Evolutionary conservation across 2,113 vertebrate genomes (phyloP).

Genomic region (Sinocyclocheilus anshuiensis): DNA sequence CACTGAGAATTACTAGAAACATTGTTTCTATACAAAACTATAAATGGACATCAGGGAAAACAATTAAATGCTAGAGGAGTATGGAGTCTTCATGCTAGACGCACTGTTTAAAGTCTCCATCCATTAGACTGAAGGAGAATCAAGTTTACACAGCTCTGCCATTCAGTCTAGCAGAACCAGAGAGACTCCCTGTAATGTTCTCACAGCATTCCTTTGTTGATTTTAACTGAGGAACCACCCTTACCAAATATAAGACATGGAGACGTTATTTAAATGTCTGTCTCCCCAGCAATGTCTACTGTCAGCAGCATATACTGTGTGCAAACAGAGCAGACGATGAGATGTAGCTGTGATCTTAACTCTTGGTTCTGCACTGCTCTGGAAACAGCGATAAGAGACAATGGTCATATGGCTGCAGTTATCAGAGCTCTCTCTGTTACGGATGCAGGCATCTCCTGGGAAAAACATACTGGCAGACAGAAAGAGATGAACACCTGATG

Average conservation of each 20-base stretch:
- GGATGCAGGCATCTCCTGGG: background rate
- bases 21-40: background rate
- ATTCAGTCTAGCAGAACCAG: background rate
- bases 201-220: slow-evolving; percentile 4
- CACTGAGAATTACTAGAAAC: background rate
- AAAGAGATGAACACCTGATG: background rate
- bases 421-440: background rate
- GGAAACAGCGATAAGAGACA: slow-evolving; percentile 6
- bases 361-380: background rate
- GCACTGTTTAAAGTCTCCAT: background rate
- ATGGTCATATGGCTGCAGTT: background rate
- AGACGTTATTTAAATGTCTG: slow-evolving; percentile 21
- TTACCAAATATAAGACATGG: background rate
- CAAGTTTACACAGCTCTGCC: background rate
- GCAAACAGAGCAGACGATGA: slow-evolving; percentile 18
- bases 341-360: background rate
- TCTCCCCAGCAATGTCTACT: background rate
- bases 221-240: slow-evolving; percentile 6
- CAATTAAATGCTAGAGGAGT: background rate
- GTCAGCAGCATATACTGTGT: background rate
- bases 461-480: background rate
- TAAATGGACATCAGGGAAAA: background rate
- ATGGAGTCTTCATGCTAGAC: background rate
- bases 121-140: background rate
- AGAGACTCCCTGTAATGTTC: background rate